These are phyloP conservation scores for Aquatica leii DNA, from an alignment of 2,888 invertebrate species.

Conservation along the genomic window DNA sequence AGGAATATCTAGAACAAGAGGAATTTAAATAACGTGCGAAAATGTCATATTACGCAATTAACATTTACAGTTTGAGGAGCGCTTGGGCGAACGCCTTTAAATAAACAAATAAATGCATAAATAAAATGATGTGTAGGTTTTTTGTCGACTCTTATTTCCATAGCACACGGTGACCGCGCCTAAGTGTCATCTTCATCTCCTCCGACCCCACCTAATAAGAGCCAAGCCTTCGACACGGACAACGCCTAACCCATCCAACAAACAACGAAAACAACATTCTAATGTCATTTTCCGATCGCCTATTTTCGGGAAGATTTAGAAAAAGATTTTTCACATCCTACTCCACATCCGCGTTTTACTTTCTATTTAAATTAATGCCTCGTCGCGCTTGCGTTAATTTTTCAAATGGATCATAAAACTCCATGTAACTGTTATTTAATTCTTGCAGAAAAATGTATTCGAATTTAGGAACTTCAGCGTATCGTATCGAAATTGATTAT, in stretches of 20 bases:
- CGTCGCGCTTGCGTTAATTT: conserved; percentile 12
- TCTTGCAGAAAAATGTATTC: no score
- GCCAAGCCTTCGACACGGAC: conserved; percentile 32
- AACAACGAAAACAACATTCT: not conserved
- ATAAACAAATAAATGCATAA: not conserved
- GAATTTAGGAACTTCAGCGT: no score
- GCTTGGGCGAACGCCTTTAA: conserved; percentile 3
- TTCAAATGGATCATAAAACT: conserved; percentile 22
- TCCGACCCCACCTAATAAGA: conserved; percentile 23
- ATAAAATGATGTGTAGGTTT: not conserved
- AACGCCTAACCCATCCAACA: conserved; percentile 25
- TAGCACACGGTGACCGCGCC: conserved; percentile 47
- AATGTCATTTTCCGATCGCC: not conserved
- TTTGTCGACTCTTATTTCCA: conserved; percentile 31
- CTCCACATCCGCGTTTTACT: conserved; percentile 26
- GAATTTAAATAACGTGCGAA: no score
- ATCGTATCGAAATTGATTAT: no score
- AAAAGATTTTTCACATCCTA: conserved; percentile 15
- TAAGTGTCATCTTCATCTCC: conserved; percentile 47
- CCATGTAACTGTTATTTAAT: conserved; percentile 6
- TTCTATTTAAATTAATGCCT: conserved; percentile 28
- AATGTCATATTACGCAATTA: no score
- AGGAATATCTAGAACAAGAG: conserved; percentile 57
- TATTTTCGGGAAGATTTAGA: not conserved
- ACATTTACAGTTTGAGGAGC: not conserved